Evolutionary conservation across 2,113 vertebrate genomes (phyloP), one percentile per base, ranked within the genome.

Genomic region (Lophochroa leadbeateri): DNA sequence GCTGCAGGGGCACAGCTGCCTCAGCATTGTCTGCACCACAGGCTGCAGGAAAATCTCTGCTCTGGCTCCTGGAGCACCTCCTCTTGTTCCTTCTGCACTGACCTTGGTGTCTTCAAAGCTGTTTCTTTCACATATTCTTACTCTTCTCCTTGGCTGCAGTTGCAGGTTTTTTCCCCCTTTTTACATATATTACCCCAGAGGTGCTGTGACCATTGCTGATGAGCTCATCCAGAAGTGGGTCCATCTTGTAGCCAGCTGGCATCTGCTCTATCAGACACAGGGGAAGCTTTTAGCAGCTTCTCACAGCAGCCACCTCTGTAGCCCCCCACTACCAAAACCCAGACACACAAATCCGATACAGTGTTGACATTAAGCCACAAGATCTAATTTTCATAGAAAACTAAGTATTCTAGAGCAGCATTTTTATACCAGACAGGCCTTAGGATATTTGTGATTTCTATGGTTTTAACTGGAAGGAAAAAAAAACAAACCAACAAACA

Each of bases 291-390:
- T 23, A n/a, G 33, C 33, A 58, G 55, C 20, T 58, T n/a, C 33
- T 58, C 20, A 58, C 55, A 58, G 33, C 33, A 58, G 33, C 55
- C 33, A n/a, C 20, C 55, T 58, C 20, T n/a, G 55, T 23, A n/a
- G 13, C 33, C 33, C 33, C 9, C 55, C 20, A 9, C 19, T 21
- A 33, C 20, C 33, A n/a, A 58, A 58, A 58, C 55, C 33, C 55
- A 58, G 33, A 58, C 55, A 58, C 33, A n/a, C 8, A n/a, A n/a
- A 58, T 23, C 20, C 33, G 15, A 58, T n/a, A 58, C 33, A 25
- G 72, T 79, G 33, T 82, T 97, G 85, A 91, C 91, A 94, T 96
- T 96, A 95, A 96, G 89, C 65, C 94, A 94, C 52, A 79, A 58
- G 65, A 97, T 61, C 25, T 39, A 97, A 81, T 97, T 97, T 96